Evolutionary conservation across 2,113 vertebrate species (phyloP).

Genomic region (Aspidoscelis tigris): DNA sequence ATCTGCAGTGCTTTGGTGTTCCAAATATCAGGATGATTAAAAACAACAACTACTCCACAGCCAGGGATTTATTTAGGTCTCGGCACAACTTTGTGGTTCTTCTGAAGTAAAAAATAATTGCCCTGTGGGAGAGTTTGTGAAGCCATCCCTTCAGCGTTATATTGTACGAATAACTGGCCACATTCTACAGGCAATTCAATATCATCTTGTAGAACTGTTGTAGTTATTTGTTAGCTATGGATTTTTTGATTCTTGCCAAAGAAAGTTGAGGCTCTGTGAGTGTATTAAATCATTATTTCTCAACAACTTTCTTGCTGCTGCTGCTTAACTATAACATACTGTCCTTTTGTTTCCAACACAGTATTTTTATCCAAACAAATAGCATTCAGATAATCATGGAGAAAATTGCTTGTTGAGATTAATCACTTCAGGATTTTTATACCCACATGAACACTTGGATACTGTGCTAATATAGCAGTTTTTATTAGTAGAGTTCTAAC

Average conservation of each 20-base stretch:
- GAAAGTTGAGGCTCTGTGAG: slow-evolving; percentile 32
- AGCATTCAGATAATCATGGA: neutral
- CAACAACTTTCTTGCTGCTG: slow-evolving; percentile 12
- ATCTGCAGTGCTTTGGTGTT: slow-evolving; percentile 24
- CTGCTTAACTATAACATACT: slow-evolving; percentile 26
- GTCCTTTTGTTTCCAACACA: slow-evolving; percentile 24
- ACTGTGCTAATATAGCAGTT: neutral
- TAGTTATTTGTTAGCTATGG: slow-evolving; percentile 36
- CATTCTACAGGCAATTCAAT: slow-evolving; percentile 41
- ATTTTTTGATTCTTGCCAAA: slow-evolving; percentile 26
- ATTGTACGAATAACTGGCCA: slow-evolving; percentile 1
- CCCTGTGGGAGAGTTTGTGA: slow-evolving; percentile 29
- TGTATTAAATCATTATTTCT: slow-evolving; percentile 42
- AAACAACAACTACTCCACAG: neutral
- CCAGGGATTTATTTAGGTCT: slow-evolving; percentile 14
- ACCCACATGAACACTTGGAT: neutral
- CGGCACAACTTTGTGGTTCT: neutral
- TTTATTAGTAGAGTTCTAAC: neutral
- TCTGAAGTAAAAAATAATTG: slow-evolving; percentile 33
- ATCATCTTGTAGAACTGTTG: slow-evolving; percentile 18
- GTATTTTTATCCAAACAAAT: slow-evolving; percentile 7
- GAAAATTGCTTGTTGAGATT: slow-evolving; percentile 19
- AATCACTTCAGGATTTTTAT: slow-evolving; percentile 16
- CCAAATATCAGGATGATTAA: neutral
- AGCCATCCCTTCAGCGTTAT: slow-evolving; percentile 33